phyloP scores from a whole-genome alignment of 23 tunicate genomes.

The Styela plicata region DNA sequence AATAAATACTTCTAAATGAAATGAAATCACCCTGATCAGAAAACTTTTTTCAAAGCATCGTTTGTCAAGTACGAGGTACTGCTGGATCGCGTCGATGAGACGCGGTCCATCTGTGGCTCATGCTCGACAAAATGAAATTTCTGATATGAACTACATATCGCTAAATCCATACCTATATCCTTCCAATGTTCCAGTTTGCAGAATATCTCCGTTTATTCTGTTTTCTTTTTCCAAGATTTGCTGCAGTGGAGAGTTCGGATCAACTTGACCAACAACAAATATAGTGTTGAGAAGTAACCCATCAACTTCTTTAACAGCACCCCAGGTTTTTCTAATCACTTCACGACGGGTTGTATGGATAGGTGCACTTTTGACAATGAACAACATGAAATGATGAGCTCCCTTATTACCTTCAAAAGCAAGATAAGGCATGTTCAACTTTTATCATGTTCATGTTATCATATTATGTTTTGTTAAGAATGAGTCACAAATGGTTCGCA shows the following conservation, averaged over 20 bases:
- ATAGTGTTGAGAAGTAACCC: constrained; percentile 18
- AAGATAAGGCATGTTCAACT: no score
- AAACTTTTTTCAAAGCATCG: no score
- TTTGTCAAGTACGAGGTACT: no score
- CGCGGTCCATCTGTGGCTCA: no score
- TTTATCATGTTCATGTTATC: background rate
- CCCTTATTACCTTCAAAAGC: background rate
- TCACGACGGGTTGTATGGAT: constrained; percentile 31
- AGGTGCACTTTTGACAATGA: constrained; percentile 57
- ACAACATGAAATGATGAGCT: constrained; percentile 23
- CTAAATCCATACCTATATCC: constrained; percentile 25
- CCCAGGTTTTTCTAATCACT: constrained; percentile 67
- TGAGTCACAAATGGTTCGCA: no score
- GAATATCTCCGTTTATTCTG: constrained; percentile 34
- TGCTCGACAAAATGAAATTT: no score
- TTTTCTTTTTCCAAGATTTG: constrained; percentile 28
- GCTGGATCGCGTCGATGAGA: no score
- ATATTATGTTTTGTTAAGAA: no score
- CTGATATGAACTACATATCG: no score
- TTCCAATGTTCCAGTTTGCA: constrained; percentile 39
- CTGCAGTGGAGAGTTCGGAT: constrained; percentile 4
- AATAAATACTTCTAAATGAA: no score
- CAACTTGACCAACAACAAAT: constrained; percentile 39
- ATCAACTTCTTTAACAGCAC: constrained; percentile 28
- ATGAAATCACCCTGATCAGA: no score